phyloP scores from a whole-genome alignment of 2,888 invertebrate genomes.

The Leptinotarsa haldemani region DNA sequence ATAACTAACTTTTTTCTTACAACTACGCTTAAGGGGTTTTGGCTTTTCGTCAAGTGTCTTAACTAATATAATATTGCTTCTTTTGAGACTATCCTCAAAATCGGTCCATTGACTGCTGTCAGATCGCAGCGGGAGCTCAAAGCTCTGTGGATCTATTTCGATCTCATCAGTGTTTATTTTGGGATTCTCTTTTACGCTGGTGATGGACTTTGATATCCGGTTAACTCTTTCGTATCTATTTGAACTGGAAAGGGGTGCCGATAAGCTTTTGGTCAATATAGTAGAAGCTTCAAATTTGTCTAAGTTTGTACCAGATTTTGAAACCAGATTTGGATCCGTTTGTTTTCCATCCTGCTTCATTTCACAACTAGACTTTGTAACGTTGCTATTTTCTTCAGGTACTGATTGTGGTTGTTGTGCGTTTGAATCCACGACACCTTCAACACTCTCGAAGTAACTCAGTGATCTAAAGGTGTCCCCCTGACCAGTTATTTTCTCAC shows the following conservation, averaged over 20 bases:
- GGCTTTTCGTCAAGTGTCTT: conserved; percentile 9
- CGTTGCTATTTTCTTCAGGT: neutral
- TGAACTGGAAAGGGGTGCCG: neutral
- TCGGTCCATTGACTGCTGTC: conserved; percentile 29
- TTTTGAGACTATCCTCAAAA: conserved; percentile 4
- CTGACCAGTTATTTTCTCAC: neutral
- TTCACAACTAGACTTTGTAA: neutral
- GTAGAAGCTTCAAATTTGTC: neutral
- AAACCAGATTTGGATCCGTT: neutral
- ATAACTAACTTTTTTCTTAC: conserved; percentile 22
- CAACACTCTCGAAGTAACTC: neutral
- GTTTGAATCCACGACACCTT: neutral
- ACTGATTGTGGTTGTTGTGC: neutral
- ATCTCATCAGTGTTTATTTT: neutral
- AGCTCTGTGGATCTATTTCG: neutral
- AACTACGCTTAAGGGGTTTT: conserved; percentile 7
- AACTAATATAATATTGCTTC: conserved; percentile 12
- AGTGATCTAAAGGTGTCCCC: neutral
- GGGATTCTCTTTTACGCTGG: neutral
- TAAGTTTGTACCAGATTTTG: neutral
- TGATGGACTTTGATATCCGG: neutral
- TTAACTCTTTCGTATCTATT: neutral
- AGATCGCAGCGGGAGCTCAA: neutral
- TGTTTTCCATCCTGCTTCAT: neutral
- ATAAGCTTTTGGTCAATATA: neutral